A percentile compares a stretch with the other conserved stretches of the same genome.
Evolutionary conservation across 2,113 vertebrate genomes (phyloP).

Genomic region (Paramisgurnus dabryanus): DNA sequence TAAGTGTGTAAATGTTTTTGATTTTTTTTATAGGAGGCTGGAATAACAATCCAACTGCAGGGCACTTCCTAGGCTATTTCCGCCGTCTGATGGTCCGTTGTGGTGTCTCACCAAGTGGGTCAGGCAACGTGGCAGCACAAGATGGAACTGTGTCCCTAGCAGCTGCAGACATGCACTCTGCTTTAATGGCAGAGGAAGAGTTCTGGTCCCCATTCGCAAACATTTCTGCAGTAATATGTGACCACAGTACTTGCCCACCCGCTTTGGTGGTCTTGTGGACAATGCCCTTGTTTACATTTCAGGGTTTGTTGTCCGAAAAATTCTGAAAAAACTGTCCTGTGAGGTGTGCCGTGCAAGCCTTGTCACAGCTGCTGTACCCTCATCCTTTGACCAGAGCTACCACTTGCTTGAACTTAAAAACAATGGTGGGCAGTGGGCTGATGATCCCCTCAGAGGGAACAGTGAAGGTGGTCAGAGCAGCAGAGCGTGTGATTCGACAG

Average conservation of each 20-base stretch:
- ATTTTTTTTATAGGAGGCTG: background rate
- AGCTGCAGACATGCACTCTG: conserved; percentile 11
- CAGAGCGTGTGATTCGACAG: no score
- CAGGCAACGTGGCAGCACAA: conserved; percentile 10
- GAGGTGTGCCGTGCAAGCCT: background rate
- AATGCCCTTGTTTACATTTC: background rate
- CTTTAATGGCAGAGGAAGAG: background rate
- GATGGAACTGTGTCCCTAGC: conserved; percentile 11
- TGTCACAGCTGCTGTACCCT: background rate
- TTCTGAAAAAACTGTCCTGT: background rate
- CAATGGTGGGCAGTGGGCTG: no score
- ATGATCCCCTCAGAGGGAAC: no score
- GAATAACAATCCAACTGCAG: conserved; percentile 19
- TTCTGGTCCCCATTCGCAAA: background rate
- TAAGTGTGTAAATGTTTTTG: background rate
- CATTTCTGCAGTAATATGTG: background rate
- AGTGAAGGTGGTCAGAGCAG: no score
- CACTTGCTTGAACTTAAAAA: no score
- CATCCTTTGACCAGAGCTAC: no score
- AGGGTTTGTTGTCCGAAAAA: background rate
- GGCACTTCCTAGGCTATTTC: conserved; percentile 28
- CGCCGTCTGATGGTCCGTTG: conserved; percentile 18
- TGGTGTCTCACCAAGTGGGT: background rate
- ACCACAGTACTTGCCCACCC: conserved; percentile 6
- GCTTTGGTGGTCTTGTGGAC: background rate